A percentile compares a stretch with the other conserved stretches of the same genome.
phyloP scores from a whole-genome alignment of 2,888 invertebrate species.

The Parnassius apollo region DNA sequence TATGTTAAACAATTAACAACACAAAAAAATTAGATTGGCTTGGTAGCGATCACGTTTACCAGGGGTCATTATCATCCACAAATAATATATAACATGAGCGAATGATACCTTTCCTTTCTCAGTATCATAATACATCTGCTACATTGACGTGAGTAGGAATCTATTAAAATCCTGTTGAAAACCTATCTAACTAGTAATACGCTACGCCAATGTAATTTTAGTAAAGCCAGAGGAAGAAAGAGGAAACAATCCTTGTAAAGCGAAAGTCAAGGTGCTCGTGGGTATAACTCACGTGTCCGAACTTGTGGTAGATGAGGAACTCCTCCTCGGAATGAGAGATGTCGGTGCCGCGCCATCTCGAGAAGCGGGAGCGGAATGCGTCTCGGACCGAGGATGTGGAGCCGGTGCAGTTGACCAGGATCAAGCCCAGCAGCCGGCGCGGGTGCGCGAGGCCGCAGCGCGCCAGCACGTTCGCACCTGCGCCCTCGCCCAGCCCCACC shows the following conservation, averaged over 20 bases:
- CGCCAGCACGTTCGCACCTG: slow-evolving; percentile 92
- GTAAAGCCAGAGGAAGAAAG: slow-evolving; percentile 13
- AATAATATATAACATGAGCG: too few species aligned
- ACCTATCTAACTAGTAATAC: too few species aligned
- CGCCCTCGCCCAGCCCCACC: slow-evolving; percentile 92
- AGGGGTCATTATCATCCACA: too few species aligned
- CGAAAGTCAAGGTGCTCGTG: slow-evolving; percentile 51
- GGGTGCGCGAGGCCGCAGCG: slow-evolving; percentile 92
- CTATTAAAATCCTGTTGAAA: too few species aligned
- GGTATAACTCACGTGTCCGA: slow-evolving; percentile 90
- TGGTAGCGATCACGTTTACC: too few species aligned
- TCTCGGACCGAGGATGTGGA: slow-evolving; percentile 93
- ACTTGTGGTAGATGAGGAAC: slow-evolving; percentile 93
- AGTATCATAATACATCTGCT: too few species aligned
- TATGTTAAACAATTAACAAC: too few species aligned
- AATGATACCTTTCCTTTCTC: too few species aligned
- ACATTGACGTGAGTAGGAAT: too few species aligned
- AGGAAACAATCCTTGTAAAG: slow-evolving; percentile 60
- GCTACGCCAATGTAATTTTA: neutral
- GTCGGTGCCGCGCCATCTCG: slow-evolving; percentile 90
- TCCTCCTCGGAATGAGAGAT: slow-evolving; percentile 94
- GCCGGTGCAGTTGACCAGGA: slow-evolving; percentile 93
- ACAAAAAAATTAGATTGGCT: too few species aligned
- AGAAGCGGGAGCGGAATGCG: slow-evolving; percentile 91
- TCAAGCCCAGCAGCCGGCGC: slow-evolving; percentile 87